Evolutionary conservation across 2,888 invertebrate species (phyloP).

Genomic region (Tenodera sinensis): DNA sequence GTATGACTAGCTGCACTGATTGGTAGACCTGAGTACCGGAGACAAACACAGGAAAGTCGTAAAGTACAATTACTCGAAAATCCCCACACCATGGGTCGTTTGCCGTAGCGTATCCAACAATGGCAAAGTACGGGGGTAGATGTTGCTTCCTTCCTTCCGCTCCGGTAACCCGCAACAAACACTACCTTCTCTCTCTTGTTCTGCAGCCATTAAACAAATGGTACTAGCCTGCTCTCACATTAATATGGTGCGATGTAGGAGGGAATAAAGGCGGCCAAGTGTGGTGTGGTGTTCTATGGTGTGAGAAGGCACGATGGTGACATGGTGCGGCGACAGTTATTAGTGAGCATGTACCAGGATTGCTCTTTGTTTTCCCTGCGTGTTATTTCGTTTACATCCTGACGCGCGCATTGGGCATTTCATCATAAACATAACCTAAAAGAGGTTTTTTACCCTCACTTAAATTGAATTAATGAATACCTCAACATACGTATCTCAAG

Average conservation of each 20-base stretch:
- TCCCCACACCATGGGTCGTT: neutral
- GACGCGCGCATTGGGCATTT: neutral
- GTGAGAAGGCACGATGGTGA: neutral
- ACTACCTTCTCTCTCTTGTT: neutral
- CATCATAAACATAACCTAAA: neutral
- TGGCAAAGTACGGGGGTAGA: neutral
- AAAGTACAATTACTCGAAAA: neutral
- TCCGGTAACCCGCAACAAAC: constrained; percentile 23
- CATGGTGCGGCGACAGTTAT: neutral
- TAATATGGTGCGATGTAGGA: neutral
- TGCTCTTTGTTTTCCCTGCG: neutral
- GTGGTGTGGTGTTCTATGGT: neutral
- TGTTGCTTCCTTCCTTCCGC: constrained; percentile 18
- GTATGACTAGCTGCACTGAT: neutral
- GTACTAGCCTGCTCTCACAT: constrained; percentile 3
- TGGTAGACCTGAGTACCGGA: neutral
- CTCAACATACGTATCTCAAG: neutral
- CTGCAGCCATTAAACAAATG: constrained; percentile 23
- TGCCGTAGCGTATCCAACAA: neutral
- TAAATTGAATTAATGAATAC: neutral
- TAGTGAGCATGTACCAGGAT: neutral
- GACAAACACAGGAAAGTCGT: neutral
- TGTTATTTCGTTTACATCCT: neutral
- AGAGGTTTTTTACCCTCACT: neutral
- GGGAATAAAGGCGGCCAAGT: neutral